A percentile compares a stretch with the other conserved stretches of the same genome.
Evolutionary conservation across 2,888 invertebrate species (phyloP).

Genomic region (Phyto melanocephala): DNA sequence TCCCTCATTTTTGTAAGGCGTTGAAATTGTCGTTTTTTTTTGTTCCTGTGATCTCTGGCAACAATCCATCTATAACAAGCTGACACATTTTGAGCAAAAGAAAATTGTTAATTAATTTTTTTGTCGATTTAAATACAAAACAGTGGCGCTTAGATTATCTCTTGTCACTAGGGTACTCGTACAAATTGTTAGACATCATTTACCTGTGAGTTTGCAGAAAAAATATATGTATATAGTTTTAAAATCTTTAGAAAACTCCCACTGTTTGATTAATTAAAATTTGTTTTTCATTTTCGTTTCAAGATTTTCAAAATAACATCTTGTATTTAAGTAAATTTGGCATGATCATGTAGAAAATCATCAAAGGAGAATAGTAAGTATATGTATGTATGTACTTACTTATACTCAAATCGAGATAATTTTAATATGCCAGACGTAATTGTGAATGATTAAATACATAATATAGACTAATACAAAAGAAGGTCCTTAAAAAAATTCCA

Average conservation of each 20-base stretch:
- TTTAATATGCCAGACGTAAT: no score
- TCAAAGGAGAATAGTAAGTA: background rate
- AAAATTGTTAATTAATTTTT: conserved; percentile 38
- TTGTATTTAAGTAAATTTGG: background rate
- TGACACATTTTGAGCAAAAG: conserved; percentile 51
- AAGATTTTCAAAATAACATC: background rate
- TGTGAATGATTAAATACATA: no score
- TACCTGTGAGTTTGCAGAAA: conserved; percentile 61
- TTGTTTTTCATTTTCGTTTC: background rate
- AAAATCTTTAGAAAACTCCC: conserved; percentile 45
- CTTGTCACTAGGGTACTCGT: background rate
- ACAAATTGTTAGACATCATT: background rate
- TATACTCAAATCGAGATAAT: no score
- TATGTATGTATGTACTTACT: background rate
- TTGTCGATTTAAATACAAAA: conserved; percentile 32
- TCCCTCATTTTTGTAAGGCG: conserved; percentile 54
- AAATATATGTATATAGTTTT: conserved; percentile 22
- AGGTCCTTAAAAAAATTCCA: no score
- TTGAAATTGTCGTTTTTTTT: conserved; percentile 57
- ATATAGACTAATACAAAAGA: no score
- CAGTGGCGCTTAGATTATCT: conserved; percentile 64
- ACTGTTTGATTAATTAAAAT: conserved; percentile 66
- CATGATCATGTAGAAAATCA: background rate
- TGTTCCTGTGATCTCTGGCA: conserved; percentile 24
- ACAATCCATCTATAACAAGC: conserved; percentile 39